Evolutionary conservation across 2,797 vertebrate species (phyloP).

Genomic region (Artibeus jamaicensis): DNA sequence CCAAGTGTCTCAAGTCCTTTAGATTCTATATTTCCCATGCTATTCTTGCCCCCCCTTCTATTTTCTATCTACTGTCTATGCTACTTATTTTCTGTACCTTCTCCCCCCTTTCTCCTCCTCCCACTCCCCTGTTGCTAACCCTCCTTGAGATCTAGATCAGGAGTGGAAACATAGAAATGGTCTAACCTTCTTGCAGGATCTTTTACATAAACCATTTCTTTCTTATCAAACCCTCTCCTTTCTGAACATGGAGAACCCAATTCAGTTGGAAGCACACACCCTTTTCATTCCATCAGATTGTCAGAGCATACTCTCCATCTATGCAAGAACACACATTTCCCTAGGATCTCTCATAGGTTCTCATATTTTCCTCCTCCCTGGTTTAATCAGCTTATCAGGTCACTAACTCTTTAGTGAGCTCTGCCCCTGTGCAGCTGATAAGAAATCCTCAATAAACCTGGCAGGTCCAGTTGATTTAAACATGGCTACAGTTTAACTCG

Average conservation of each 20-base stretch:
- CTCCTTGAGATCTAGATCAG: too few relatives aligned
- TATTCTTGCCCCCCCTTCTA: too few relatives aligned
- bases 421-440: background rate
- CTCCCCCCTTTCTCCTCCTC: too few relatives aligned
- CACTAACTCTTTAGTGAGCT: background rate
- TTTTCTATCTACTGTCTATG: too few relatives aligned
- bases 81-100: too few relatives aligned
- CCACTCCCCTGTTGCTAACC: too few relatives aligned
- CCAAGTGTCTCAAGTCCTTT: too few relatives aligned
- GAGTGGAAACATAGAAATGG: too few relatives aligned
- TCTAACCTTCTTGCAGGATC: background rate
- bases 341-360: background rate
- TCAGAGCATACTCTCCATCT: background rate
- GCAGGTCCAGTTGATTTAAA: background rate
- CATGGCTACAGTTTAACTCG: background rate
- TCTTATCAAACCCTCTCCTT: background rate
- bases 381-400: background rate
- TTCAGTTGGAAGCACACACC: background rate
- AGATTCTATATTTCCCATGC: too few relatives aligned
- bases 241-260: background rate
- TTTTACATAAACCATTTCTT: background rate
- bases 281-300: background rate
- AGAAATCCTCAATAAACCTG: background rate
- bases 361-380: background rate
- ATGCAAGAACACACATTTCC: background rate